Conservation (phyloP, 2,797 vertebrate genomes). For the Danio choprae region DNA sequence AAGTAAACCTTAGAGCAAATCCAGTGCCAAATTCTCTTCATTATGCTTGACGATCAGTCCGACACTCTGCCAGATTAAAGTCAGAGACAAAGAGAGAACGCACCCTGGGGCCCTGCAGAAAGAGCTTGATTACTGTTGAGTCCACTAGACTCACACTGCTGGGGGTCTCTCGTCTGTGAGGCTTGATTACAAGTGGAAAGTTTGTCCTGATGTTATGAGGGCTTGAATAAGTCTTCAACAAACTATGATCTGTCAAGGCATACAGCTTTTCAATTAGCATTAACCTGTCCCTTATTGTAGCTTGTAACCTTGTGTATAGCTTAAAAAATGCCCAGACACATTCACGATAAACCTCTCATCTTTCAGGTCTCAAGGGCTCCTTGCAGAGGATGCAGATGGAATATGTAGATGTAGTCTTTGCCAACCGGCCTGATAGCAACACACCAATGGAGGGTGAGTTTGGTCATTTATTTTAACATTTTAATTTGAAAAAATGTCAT, state of each 20-base stretch:
- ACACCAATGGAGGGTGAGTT: conserved; percentile 98
- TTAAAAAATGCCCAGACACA: not conserved
- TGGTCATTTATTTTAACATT: not conserved
- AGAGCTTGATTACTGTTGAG: conserved; percentile 2
- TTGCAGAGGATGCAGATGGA: conserved; percentile 96
- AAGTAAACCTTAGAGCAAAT: conserved; percentile 1
- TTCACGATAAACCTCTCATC: not conserved
- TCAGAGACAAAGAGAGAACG: not conserved
- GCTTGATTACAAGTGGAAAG: not conserved
- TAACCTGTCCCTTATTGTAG: not conserved
- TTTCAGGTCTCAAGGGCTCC: conserved; percentile 91
- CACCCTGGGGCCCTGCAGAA: not conserved
- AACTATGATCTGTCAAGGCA: conserved; percentile 3
- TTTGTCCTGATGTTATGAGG: conserved; percentile 13
- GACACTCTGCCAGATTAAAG: not conserved
- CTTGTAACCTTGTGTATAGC: not conserved
- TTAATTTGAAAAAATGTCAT: too few species aligned
- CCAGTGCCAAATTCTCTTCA: conserved; percentile 1
- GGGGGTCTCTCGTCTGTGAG: not conserved
- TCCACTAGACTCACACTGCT: conserved; percentile 9
- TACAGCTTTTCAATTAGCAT: conserved; percentile 5
- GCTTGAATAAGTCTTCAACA: conserved; percentile 6
- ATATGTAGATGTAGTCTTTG: conserved; percentile 96
- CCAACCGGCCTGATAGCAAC: conserved; percentile 94
- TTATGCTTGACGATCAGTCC: conserved; percentile 2